Percentiles rank a stretch among this genome's conserved stretches.
These are phyloP conservation scores for Blastomussa wellsi DNA, from an alignment of 92 coral and sea anemone species.

Conservation along the genomic window DNA sequence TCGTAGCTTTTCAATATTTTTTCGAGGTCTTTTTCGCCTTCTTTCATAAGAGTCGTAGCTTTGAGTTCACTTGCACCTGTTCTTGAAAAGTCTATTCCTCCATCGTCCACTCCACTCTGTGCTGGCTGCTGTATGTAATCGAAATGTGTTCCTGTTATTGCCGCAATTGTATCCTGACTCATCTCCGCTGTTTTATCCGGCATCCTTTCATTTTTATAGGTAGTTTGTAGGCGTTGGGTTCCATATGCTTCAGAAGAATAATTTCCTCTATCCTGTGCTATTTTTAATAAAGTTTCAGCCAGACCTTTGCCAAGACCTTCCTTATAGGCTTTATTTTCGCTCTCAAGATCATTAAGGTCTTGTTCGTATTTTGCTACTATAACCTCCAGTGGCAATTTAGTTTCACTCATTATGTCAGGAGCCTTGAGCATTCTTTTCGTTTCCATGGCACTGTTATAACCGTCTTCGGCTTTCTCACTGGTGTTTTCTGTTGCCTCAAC, in stretches of 20 bases:
- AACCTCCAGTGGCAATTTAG: constrained; percentile 1
- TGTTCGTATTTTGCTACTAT: constrained; percentile 22
- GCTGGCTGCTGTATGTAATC: not conserved
- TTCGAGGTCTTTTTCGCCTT: constrained; percentile 50
- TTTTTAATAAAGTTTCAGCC: constrained; percentile 32
- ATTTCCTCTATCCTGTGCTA: constrained; percentile 3
- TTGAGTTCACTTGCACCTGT: constrained; percentile 11
- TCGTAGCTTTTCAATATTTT: constrained; percentile 48
- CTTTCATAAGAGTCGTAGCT: constrained; percentile 26
- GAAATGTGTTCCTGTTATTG: not conserved
- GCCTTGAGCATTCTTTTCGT: constrained; percentile 6
- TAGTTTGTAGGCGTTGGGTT: not conserved
- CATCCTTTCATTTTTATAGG: not conserved
- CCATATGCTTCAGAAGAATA: not conserved
- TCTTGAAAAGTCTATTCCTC: not conserved
- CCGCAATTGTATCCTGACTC: not conserved
- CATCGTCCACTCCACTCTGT: not conserved
- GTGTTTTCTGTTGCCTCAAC: not conserved
- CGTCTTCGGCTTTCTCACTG: not conserved
- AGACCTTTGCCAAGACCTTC: constrained; percentile 34
- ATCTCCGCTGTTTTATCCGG: not conserved
- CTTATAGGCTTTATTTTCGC: constrained; percentile 33
- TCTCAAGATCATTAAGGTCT: constrained; percentile 17
- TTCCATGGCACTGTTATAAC: no score
- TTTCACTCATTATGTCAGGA: constrained; percentile 14